These are phyloP conservation scores for Triplophysa rosa DNA, from an alignment of 2,113 vertebrate species.

Conservation along the genomic window DNA sequence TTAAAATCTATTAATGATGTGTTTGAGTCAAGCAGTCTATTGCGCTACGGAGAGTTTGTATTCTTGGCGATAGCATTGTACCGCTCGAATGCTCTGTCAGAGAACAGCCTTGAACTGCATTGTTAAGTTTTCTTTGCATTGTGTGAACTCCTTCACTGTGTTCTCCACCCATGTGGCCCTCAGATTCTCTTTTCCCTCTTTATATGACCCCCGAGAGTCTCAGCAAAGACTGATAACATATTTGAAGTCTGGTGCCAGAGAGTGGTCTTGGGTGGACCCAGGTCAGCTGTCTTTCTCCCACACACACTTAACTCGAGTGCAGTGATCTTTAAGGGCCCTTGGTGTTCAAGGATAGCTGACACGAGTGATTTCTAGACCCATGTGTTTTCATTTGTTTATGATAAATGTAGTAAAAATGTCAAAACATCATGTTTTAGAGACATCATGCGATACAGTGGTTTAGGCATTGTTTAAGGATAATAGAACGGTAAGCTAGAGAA, in stretches of 20 bases:
- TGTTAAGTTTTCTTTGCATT: constrained; percentile 63
- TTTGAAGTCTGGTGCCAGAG: constrained; percentile 15
- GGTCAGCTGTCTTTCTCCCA: background rate
- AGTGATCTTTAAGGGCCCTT: constrained; percentile 51
- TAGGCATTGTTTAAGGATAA: background rate
- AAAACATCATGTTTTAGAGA: background rate
- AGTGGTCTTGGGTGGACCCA: constrained; percentile 10
- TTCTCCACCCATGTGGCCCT: constrained; percentile 51
- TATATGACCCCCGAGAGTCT: constrained; percentile 41
- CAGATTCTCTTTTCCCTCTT: constrained; percentile 45
- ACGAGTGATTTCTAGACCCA: constrained; percentile 14
- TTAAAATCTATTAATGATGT: too few relatives aligned
- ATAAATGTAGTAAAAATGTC: background rate
- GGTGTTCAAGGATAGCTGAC: constrained; percentile 46
- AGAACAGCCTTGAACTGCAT: constrained; percentile 75
- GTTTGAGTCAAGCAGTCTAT: background rate
- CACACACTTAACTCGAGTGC: constrained; percentile 21
- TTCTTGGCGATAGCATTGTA: constrained; percentile 71
- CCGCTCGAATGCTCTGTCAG: constrained; percentile 61
- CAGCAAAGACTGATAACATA: constrained; percentile 40
- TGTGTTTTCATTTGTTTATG: constrained; percentile 26
- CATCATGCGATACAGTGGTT: background rate
- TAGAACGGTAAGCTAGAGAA: constrained; percentile 14
- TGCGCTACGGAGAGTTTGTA: constrained; percentile 56
- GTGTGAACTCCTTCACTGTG: constrained; percentile 61